Conservation (phyloP, 2,797 vertebrate genomes). For the Hippocampus kuda region DNA sequence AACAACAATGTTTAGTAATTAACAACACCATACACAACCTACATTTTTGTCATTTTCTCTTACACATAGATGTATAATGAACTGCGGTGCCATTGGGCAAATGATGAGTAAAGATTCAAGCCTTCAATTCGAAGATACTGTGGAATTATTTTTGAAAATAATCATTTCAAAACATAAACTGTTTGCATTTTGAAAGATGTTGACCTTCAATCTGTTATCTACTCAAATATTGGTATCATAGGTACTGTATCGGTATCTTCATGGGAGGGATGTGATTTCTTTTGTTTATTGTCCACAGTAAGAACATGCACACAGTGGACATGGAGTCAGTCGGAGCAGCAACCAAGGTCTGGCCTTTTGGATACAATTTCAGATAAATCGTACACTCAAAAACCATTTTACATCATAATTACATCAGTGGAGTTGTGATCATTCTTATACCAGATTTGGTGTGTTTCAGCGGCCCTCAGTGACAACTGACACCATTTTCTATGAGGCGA, state of each 20-base stretch:
- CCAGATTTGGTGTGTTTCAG: constrained; percentile 25
- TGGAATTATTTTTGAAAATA: background rate
- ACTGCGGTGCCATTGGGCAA: background rate
- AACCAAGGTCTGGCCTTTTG: constrained; percentile 41
- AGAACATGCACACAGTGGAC: constrained; percentile 73
- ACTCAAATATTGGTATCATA: background rate
- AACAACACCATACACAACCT: too few relatives aligned
- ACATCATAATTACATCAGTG: background rate
- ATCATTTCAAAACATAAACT: background rate
- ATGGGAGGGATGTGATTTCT: background rate
- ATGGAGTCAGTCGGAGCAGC: constrained; percentile 39
- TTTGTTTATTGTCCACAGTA: constrained; percentile 48
- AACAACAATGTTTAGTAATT: too few relatives aligned
- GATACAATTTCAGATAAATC: background rate
- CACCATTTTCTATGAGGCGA: constrained; percentile 59
- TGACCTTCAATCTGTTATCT: background rate
- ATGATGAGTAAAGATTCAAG: background rate
- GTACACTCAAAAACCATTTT: background rate
- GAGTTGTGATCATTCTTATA: background rate
- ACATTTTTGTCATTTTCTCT: too few relatives aligned
- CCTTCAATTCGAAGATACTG: background rate
- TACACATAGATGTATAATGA: too few relatives aligned
- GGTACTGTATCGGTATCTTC: background rate
- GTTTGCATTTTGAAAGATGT: background rate
- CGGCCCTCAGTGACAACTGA: constrained; percentile 51